Evolutionary conservation across 2,888 invertebrate genomes (phyloP).

Genomic region (Matsumyia berberina): DNA sequence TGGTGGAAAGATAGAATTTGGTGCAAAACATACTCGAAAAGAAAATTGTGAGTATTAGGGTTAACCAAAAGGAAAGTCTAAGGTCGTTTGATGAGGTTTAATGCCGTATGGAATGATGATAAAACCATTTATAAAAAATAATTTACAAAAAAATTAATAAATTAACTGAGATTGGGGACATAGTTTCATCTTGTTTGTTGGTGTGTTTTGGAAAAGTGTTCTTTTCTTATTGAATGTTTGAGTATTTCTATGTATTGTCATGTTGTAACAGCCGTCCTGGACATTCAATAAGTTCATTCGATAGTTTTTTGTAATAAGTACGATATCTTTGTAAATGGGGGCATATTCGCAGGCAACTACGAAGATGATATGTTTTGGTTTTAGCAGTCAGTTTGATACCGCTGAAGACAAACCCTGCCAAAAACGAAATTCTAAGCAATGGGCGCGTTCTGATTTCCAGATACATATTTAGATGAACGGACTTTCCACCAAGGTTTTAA

Average conservation of each 20-base stretch:
- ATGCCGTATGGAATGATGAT: slow-evolving; percentile 52
- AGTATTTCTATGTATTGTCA: neutral
- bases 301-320: too few relatives aligned
- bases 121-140: slow-evolving; percentile 23
- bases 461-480: too few relatives aligned
- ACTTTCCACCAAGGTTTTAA: too few relatives aligned
- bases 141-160: slow-evolving; percentile 25
- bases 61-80: slow-evolving; percentile 32
- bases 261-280: neutral
- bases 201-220: neutral
- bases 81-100: slow-evolving; percentile 49
- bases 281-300: slow-evolving; percentile 6
- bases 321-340: too few relatives aligned
- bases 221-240: neutral
- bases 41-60: slow-evolving; percentile 50
- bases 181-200: neutral
- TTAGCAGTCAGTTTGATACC: too few relatives aligned
- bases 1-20: slow-evolving; percentile 62
- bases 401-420: too few relatives aligned
- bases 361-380: too few relatives aligned
- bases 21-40: slow-evolving; percentile 65
- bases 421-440: too few relatives aligned
- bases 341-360: too few relatives aligned
- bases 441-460: too few relatives aligned
- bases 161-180: slow-evolving; percentile 18